These are phyloP conservation scores for Enteromius fasciolatus DNA, from an alignment of 2,797 vertebrate genomes.

Conservation along the genomic window DNA sequence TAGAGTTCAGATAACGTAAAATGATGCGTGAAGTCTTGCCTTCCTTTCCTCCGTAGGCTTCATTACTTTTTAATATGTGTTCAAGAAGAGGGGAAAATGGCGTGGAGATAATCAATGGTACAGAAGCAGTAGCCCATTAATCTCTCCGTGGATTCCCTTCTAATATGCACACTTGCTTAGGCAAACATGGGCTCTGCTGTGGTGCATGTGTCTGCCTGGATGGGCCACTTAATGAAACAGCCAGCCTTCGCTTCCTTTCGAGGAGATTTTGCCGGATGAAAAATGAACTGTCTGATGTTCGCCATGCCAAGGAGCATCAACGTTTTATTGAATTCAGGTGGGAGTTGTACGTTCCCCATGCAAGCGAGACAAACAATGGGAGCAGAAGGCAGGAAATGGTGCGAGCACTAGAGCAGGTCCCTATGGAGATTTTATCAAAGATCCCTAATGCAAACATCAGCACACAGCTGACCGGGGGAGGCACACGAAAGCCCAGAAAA, in stretches of 20 bases:
- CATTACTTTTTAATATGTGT: conserved; percentile 85
- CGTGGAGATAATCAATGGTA: conserved; percentile 84
- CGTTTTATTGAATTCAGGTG: conserved; percentile 70
- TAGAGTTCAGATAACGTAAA: conserved; percentile 83
- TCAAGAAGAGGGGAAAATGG: conserved; percentile 71
- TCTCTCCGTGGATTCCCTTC: conserved; percentile 81
- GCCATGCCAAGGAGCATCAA: conserved; percentile 66
- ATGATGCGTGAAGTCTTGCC: conserved; percentile 80
- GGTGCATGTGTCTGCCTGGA: conserved; percentile 80
- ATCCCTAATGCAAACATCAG: conserved; percentile 78
- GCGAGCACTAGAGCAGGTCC: conserved; percentile 76
- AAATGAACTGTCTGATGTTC: conserved; percentile 73
- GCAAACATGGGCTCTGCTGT: conserved; percentile 77
- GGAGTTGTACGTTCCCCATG: conserved; percentile 68
- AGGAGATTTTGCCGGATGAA: conserved; percentile 77
- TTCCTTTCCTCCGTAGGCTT: conserved; percentile 78
- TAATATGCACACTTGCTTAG: conserved; percentile 79
- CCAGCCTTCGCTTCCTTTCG: conserved; percentile 71
- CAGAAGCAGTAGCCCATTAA: conserved; percentile 80
- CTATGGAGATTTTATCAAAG: conserved; percentile 78
- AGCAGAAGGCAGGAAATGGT: conserved; percentile 73
- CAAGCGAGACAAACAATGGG: conserved; percentile 73
- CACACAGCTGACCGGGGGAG: conserved; percentile 73
- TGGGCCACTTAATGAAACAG: conserved; percentile 85
- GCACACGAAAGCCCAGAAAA: conserved; percentile 67